Evolutionary conservation across 1,140 invertebrate species (phyloP).

Genomic region (Hermetia illucens): DNA sequence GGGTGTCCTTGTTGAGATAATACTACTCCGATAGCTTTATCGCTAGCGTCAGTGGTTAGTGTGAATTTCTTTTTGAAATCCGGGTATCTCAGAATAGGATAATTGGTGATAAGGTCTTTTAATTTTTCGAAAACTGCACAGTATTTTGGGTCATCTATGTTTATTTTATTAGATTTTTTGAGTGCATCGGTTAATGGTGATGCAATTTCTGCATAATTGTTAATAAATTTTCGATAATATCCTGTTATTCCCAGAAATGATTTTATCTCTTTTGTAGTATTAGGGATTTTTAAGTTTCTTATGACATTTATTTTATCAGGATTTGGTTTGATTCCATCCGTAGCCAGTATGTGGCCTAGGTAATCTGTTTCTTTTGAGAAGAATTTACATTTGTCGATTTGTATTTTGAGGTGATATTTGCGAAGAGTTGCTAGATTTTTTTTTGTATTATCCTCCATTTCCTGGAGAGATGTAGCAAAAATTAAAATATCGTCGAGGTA

Average conservation of each 20-base stretch:
- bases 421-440: no score
- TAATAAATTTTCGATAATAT: slow-evolving; percentile 1
- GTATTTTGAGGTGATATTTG: no score
- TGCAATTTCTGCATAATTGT: neutral
- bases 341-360: neutral
- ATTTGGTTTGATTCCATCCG: neutral
- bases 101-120: neutral
- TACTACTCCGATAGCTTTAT: neutral
- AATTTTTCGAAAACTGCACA: no score
- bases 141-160: no score
- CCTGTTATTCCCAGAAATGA: neutral
- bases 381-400: slow-evolving; percentile 1
- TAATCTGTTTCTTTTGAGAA: slow-evolving; percentile 1
- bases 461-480: no score
- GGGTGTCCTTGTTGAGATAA: no score
- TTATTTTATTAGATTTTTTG: no score
- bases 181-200: neutral
- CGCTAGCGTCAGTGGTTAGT: neutral
- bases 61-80: neutral
- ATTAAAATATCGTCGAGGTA: no score
- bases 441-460: no score
- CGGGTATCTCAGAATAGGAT: neutral
- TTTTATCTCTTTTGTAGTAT: neutral
- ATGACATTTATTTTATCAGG: neutral
- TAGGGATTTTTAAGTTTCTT: neutral